These are phyloP conservation scores for Chrysolina americana DNA, from an alignment of 2,888 invertebrate genomes.

Conservation along the genomic window DNA sequence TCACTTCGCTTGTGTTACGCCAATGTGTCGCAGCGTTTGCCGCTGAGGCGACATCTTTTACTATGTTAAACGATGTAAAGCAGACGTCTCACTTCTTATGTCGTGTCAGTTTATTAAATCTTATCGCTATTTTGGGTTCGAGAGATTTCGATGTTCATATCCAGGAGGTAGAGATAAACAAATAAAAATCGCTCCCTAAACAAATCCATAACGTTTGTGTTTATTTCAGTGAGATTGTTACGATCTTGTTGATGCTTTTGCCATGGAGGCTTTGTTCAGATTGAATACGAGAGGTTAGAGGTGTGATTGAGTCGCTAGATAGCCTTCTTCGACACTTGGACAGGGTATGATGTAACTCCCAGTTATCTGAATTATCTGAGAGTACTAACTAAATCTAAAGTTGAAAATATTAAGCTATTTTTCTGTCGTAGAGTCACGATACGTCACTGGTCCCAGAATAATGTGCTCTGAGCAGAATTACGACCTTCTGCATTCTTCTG, in stretches of 20 bases:
- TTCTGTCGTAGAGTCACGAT: too few relatives aligned
- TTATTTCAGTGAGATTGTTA: slow-evolving; percentile 1
- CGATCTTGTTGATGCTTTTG: neutral
- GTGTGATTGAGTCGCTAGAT: neutral
- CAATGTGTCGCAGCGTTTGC: neutral
- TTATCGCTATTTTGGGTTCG: slow-evolving; percentile 42
- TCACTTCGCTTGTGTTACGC: neutral
- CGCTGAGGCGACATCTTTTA: slow-evolving; percentile 39
- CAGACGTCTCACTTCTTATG: slow-evolving; percentile 43
- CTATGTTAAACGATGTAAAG: slow-evolving; percentile 40
- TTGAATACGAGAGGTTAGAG: neutral
- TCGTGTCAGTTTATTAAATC: slow-evolving; percentile 42
- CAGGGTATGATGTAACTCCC: too few relatives aligned
- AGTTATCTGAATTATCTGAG: too few relatives aligned
- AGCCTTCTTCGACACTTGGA: neutral
- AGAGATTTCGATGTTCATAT: slow-evolving; percentile 29
- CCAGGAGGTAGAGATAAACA: slow-evolving; percentile 39
- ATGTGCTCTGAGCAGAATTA: too few relatives aligned
- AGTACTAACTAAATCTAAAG: too few relatives aligned
- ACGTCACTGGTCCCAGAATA: too few relatives aligned
- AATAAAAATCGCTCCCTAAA: slow-evolving; percentile 29
- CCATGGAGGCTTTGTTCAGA: neutral
- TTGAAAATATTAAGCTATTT: too few relatives aligned
- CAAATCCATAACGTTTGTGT: slow-evolving; percentile 11
- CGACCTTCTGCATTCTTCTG: too few relatives aligned